These are phyloP conservation scores for Tadarida brasiliensis DNA, from an alignment of 2,797 vertebrate species.

Conservation along the genomic window DNA sequence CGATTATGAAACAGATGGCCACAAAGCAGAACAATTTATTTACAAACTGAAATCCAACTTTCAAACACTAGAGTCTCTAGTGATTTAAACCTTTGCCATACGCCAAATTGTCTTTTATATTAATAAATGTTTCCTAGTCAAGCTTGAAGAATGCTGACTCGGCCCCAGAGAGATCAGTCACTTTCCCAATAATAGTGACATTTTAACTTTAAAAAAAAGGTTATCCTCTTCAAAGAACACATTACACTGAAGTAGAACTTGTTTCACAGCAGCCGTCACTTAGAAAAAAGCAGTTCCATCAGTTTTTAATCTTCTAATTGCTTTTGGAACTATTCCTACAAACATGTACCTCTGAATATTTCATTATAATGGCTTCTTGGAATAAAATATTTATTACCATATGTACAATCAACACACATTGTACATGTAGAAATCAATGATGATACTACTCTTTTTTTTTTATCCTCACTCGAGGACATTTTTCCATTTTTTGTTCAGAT, in stretches of 20 bases:
- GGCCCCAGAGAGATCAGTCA: neutral
- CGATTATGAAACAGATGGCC: neutral
- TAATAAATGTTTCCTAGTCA: neutral
- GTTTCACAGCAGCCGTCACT: neutral
- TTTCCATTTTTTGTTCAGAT: no score
- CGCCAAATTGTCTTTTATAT: neutral
- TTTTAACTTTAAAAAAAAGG: slow-evolving; percentile 12
- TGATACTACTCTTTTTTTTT: neutral
- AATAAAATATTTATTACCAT: slow-evolving; percentile 73
- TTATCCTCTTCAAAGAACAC: neutral
- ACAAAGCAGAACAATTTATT: slow-evolving; percentile 31
- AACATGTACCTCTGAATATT: slow-evolving; percentile 60
- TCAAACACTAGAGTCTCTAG: neutral
- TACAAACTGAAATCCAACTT: slow-evolving; percentile 41
- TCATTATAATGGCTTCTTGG: slow-evolving; percentile 39
- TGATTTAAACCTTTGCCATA: neutral
- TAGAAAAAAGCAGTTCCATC: neutral
- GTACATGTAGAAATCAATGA: neutral
- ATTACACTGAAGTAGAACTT: neutral
- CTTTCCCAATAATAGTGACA: neutral
- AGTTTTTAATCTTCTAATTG: slow-evolving; percentile 35
- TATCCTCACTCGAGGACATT: no score
- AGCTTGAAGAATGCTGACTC: neutral
- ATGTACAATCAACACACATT: neutral
- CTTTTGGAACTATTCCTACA: slow-evolving; percentile 28